Base-by-base conservation (phyloP, 2,888 invertebrate genomes). In the Lissonota sp. region DNA sequence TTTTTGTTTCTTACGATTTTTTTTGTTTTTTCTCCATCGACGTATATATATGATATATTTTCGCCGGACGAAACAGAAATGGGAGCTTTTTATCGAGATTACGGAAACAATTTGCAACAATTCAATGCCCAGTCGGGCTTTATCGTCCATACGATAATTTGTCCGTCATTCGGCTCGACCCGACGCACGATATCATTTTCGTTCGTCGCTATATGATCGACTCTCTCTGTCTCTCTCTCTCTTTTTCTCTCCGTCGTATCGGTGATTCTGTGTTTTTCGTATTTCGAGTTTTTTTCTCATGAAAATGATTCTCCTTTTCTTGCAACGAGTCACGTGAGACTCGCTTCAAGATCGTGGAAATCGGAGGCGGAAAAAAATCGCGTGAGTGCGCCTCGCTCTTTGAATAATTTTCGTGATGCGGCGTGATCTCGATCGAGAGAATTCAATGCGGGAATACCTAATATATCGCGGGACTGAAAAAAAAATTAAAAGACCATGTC, bases 91-190 rank as follows among this genome's bases (percentile, higher is more conserved):
- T 64, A 77, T 70, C 70, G 26, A 10, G 70, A 77, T 42, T 46
- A 77, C 64, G 63, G 63, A 77, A 77, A 77, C 70, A 64, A 77
- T 77, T 71, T 63, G 37, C 16, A 26, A 26, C 26, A 3, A 26
- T 3, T 26, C 26, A 3, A 26, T 26, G 26, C 26, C 1, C 26
- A 3, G 26, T 26, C 26, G 26, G 26, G 26, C 1, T 26, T 26
- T 26, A 26, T 26, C 26, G 26, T 26, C 26, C 26, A 26, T 2
- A 26, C 26, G 26, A 26, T 26, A 26, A 26, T 46, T 49, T n/a
- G 5, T n/a, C 6, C 5, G 12, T 37, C 14, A 7, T 51, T 40
- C 14, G 14, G 7, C 7, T 16, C 14, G 3, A 26, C 26, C 26
- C 49, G 58, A 5, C 44, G 46, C 37, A 60, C 44, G 26, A 12